Conservation (phyloP, 2,888 invertebrate species). For the Actias luna region DNA sequence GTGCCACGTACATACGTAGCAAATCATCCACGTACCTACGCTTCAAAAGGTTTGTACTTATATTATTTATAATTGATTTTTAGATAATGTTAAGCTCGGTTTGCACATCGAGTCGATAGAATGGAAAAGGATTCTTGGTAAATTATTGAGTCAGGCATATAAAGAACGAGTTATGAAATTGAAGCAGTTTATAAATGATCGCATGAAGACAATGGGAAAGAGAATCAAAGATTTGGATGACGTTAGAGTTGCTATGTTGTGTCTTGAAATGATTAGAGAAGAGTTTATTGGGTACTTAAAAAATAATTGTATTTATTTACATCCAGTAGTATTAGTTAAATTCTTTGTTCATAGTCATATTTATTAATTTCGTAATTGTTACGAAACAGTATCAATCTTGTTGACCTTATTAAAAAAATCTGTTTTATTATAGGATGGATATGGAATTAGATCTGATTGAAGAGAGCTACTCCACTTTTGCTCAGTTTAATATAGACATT, state of each 20-base stretch:
- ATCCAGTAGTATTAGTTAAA: not conserved
- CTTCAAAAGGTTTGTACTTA: too few species aligned
- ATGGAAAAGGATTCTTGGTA: slow-evolving; percentile 89
- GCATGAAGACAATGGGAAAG: slow-evolving; percentile 85
- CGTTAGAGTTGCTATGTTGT: slow-evolving; percentile 90
- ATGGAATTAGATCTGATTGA: slow-evolving; percentile 88
- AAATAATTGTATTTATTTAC: not conserved
- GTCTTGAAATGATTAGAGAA: slow-evolving; percentile 87
- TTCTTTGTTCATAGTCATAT: not conserved
- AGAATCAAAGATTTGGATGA: slow-evolving; percentile 90
- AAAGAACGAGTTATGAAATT: slow-evolving; percentile 86
- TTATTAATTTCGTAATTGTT: not conserved
- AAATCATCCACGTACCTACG: too few species aligned
- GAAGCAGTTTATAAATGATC: slow-evolving; percentile 88
- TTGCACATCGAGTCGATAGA: slow-evolving; percentile 88
- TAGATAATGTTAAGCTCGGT: slow-evolving; percentile 84
- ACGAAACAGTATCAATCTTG: not conserved
- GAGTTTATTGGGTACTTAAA: slow-evolving; percentile 84
- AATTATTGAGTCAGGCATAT: slow-evolving; percentile 85
- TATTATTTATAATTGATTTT: too few species aligned
- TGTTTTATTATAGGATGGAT: slow-evolving; percentile 81
- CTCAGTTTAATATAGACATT: slow-evolving; percentile 84
- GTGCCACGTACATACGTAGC: too few species aligned
- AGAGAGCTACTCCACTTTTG: slow-evolving; percentile 89
- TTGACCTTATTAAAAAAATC: not conserved